Evolutionary conservation across 2,888 invertebrate species (phyloP).

Genomic region (Rhimphoctona megacephalus): DNA sequence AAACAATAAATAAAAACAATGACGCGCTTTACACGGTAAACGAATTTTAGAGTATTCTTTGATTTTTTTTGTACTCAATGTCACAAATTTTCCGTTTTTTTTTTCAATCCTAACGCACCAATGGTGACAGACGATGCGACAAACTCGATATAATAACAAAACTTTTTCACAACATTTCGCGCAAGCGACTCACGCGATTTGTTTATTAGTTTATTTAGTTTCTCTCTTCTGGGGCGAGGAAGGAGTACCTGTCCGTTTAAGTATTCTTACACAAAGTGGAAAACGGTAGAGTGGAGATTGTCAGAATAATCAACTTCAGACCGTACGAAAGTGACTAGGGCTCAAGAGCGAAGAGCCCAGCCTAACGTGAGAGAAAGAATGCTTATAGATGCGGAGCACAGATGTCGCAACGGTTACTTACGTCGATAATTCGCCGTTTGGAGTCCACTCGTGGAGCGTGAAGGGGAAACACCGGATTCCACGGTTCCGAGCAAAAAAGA

Average conservation of each 20-base stretch:
- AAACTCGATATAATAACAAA: constrained; percentile 8
- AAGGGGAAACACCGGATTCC: too few species aligned
- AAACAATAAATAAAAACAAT: neutral
- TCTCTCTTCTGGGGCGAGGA: constrained; percentile 22
- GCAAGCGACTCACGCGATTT: constrained; percentile 35
- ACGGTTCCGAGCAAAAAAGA: too few species aligned
- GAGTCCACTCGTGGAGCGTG: too few species aligned
- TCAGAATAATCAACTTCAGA: too few species aligned
- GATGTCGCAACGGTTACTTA: too few species aligned
- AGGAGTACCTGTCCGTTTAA: constrained; percentile 49
- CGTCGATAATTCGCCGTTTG: too few species aligned
- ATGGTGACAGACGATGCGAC: neutral
- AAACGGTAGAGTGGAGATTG: too few species aligned
- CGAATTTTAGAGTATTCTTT: neutral
- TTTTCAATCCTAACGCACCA: neutral
- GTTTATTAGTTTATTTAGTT: constrained; percentile 64
- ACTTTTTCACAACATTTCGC: constrained; percentile 13
- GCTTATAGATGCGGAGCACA: too few species aligned
- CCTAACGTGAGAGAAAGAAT: too few species aligned
- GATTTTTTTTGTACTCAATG: neutral
- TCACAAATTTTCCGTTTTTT: neutral
- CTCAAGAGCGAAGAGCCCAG: too few species aligned
- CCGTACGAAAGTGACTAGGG: too few species aligned
- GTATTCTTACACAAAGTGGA: too few species aligned
- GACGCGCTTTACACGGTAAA: neutral